These are phyloP conservation scores for Virgularia gustaviana DNA, from an alignment of 92 coral and sea anemone genomes.

Conservation along the genomic window DNA sequence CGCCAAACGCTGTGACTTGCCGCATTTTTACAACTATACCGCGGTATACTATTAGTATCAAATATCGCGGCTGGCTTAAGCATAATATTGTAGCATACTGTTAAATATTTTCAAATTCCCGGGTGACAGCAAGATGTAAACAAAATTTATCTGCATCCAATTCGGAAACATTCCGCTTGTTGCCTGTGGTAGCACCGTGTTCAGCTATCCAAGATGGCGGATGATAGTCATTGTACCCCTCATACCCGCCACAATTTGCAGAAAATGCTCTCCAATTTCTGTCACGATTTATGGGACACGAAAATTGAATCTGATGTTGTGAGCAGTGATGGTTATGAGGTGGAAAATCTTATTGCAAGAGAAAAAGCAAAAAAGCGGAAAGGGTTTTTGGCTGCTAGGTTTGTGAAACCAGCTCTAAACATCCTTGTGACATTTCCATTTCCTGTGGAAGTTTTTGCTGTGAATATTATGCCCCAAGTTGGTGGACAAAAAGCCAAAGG, in stretches of 20 bases:
- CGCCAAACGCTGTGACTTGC: too few species aligned
- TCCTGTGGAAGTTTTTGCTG: slow-evolving; percentile 67
- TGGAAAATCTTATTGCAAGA: slow-evolving; percentile 61
- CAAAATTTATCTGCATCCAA: too few species aligned
- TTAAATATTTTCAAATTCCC: too few species aligned
- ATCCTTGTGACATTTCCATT: slow-evolving; percentile 76
- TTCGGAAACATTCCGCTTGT: too few species aligned
- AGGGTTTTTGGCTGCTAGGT: slow-evolving; percentile 88
- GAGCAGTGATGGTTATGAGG: slow-evolving; percentile 78
- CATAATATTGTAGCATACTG: too few species aligned
- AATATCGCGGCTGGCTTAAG: too few species aligned
- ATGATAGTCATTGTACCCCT: not conserved
- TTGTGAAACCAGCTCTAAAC: slow-evolving; percentile 74
- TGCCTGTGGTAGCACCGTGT: not conserved
- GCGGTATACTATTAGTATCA: too few species aligned
- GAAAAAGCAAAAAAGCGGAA: slow-evolving; percentile 56
- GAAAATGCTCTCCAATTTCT: slow-evolving; percentile 64
- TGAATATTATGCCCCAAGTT: slow-evolving; percentile 76
- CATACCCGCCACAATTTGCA: not conserved
- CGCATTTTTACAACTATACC: too few species aligned
- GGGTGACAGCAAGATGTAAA: too few species aligned
- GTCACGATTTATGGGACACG: slow-evolving; percentile 67
- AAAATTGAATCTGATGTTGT: slow-evolving; percentile 68
- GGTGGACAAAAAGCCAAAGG: slow-evolving; percentile 88
- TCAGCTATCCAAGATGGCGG: not conserved